Evolutionary conservation across 2,888 invertebrate genomes (phyloP), one percentile per base, ranked within the genome.

Genomic region (Drosophila conformis): DNA sequence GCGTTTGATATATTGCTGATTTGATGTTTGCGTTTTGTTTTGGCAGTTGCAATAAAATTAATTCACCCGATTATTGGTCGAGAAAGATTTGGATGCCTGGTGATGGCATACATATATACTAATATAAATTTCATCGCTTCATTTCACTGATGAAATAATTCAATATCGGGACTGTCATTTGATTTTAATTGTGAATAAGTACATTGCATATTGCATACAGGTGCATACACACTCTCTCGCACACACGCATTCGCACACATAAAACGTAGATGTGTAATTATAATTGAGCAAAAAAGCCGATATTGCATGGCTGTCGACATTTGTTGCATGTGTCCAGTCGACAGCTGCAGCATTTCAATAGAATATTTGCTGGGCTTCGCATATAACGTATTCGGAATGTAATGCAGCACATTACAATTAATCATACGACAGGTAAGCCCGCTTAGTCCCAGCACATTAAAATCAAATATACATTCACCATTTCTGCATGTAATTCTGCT

Each of bases 361-460:
- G 68, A 69, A 73, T 64, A 65, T 69, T 57, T 59, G 57, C 38
- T 33, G 2, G 15, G 15, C 25, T 46, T 46, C 25, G 54, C 53
- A 40, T 59, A 63, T 54, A 51, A 64, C 67, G 58, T 58, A 69
- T 70, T 56, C 65, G 76, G 58, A 72, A 79, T 87, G 89, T 78
- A 80, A 87, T 89, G 71, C 82, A 69, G 60, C 64, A 77, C 75
- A 88, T 88, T 88, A 87, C 82, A 87, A 87, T 87, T 87, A 87
- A 87, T 87, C 90, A 87, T 85, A 81, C 77, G 79, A 79, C 86
- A 81, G 71, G 79, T 87, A 87, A 87, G 79, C 90, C 79, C 64
- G 79, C 78, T 87, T 87, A 87, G 86, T 78, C 61, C 73, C 71
- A 68, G 69, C 73, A 66, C 70, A 85, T 83, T 87, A 77, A 83